A percentile compares a stretch with the other conserved stretches of the same genome.
Conservation (phyloP, 2,888 invertebrate genomes). For the Oscheius sp. region DNA sequence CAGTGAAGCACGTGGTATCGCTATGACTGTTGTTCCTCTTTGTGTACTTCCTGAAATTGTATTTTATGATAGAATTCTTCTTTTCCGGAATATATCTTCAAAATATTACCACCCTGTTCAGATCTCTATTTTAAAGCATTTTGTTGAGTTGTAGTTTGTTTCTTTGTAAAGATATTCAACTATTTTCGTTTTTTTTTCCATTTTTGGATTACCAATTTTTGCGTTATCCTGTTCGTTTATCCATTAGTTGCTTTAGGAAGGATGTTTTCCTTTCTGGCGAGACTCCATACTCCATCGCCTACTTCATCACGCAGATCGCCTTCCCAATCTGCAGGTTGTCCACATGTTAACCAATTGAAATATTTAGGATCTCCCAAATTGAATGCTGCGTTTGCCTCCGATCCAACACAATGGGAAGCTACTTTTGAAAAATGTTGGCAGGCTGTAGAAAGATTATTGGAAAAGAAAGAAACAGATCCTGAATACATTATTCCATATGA, state of each 20-base stretch:
- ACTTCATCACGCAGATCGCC: not conserved
- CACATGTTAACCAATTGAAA: not conserved
- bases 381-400: conserved; percentile 63
- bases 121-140: not conserved
- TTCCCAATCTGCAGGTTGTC: conserved; percentile 1
- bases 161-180: not conserved
- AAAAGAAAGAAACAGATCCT: conserved; percentile 38
- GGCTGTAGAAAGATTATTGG: conserved; percentile 39
- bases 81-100: conserved; percentile 54
- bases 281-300: conserved; percentile 17
- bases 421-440: conserved; percentile 54
- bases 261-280: conserved; percentile 29
- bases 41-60: conserved; percentile 32
- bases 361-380: conserved; percentile 22
- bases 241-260: not conserved
- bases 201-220: not conserved
- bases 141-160: conserved; percentile 4
- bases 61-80: conserved; percentile 34
- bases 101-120: conserved; percentile 57
- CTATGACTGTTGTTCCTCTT: conserved; percentile 48
- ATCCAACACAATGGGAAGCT: conserved; percentile 65
- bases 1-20: conserved; percentile 45
- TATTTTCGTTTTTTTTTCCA: not conserved
- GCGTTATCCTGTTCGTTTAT: not conserved
- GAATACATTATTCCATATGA: conserved; percentile 49